Evolutionary conservation across 2,797 vertebrate species (phyloP).

Genomic region (Acipenser transmontanus): DNA sequence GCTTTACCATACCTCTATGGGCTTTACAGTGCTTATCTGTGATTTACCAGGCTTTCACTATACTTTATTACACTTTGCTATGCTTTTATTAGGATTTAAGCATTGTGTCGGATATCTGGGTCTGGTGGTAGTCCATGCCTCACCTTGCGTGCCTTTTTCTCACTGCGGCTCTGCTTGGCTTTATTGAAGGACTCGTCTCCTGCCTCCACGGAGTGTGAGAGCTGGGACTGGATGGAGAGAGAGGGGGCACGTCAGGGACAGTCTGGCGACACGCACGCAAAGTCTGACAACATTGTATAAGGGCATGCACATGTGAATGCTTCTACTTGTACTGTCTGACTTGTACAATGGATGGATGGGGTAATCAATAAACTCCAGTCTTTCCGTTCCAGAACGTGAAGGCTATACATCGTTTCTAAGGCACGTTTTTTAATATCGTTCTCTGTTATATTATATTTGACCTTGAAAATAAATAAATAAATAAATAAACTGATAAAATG

Average conservation of each 20-base stretch:
- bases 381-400: no score
- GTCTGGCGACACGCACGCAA: background rate
- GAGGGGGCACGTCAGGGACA: background rate
- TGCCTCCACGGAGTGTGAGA: constrained; percentile 51
- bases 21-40: no score
- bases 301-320: constrained; percentile 1
- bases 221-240: constrained; percentile 49
- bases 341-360: no score
- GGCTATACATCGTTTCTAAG: no score
- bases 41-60: no score
- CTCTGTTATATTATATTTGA: no score
- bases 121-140: constrained; percentile 20
- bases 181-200: constrained; percentile 77
- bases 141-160: constrained; percentile 96
- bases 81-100: background rate
- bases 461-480: no score
- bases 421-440: no score
- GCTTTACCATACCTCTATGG: no score
- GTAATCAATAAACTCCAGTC: no score
- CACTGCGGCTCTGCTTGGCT: constrained; percentile 92
- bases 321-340: no score
- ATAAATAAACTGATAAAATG: no score
- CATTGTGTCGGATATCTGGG: constrained; percentile 7
- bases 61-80: background rate
- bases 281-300: background rate